Percentiles rank a stretch among this genome's conserved stretches.
Conservation (phyloP, 2,797 vertebrate species). For the Lacerta viridis region DNA sequence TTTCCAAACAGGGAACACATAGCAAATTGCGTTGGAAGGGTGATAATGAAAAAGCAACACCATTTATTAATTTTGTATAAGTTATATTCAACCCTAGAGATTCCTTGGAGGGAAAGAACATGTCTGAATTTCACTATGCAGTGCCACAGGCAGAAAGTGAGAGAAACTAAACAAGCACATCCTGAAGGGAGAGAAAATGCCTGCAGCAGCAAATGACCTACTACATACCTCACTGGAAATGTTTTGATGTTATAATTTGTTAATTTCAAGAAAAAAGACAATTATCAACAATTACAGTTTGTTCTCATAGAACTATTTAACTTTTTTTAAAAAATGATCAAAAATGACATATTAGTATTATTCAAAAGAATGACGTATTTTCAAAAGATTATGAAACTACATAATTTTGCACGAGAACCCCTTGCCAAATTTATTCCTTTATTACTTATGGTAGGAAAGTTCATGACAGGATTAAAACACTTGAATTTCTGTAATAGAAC, state of each 20-base stretch:
- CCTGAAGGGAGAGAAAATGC: constrained; percentile 87
- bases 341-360: constrained; percentile 67
- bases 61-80: constrained; percentile 82
- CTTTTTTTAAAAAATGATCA: constrained; percentile 81
- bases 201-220: constrained; percentile 90
- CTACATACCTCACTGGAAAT: constrained; percentile 79
- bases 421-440: constrained; percentile 54
- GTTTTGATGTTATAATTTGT: constrained; percentile 87
- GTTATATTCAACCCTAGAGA: constrained; percentile 73
- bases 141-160: constrained; percentile 88
- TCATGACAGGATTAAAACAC: constrained; percentile 51
- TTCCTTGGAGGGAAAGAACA: constrained; percentile 85
- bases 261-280: constrained; percentile 82
- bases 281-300: constrained; percentile 81
- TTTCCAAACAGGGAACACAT: constrained; percentile 59
- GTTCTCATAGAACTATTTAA: constrained; percentile 80
- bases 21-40: constrained; percentile 71
- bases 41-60: constrained; percentile 78
- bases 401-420: constrained; percentile 66
- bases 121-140: constrained; percentile 87
- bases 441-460: constrained; percentile 55
- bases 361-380: constrained; percentile 68
- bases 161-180: constrained; percentile 92
- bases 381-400: constrained; percentile 61
- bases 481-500: constrained; percentile 52